Evolutionary conservation across 2,888 invertebrate species (phyloP).

Genomic region (Latheticus oryzae): DNA sequence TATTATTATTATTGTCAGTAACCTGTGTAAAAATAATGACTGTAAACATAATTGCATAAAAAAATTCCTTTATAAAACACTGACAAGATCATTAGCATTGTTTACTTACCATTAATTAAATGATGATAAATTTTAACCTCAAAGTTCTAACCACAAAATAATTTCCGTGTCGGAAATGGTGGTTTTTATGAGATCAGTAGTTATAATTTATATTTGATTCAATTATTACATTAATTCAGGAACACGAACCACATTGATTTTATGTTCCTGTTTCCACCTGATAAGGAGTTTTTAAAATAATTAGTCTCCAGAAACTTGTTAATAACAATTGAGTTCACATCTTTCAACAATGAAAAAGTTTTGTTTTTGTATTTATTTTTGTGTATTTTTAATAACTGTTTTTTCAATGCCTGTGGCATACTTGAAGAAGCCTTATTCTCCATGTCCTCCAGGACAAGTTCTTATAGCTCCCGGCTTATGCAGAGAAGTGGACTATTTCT

Average conservation of each 20-base stretch:
- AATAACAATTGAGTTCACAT: constrained; percentile 21
- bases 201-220: constrained; percentile 41
- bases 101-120: constrained; percentile 13
- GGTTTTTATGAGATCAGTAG: constrained; percentile 41
- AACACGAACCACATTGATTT: constrained; percentile 49
- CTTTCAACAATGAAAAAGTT: constrained; percentile 3
- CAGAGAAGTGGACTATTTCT: constrained; percentile 34
- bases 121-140: too few species aligned
- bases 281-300: constrained; percentile 42
- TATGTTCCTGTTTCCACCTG: constrained; percentile 43
- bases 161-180: constrained; percentile 41
- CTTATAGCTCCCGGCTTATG: constrained; percentile 29
- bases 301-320: constrained; percentile 23
- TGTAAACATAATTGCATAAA: too few species aligned
- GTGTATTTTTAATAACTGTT: constrained; percentile 4
- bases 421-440: constrained; percentile 4
- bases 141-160: constrained; percentile 7
- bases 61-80: constrained; percentile 5
- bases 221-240: constrained; percentile 46
- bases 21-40: too few species aligned
- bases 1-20: too few species aligned
- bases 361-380: background rate
- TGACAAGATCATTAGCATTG: constrained; percentile 20
- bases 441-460: constrained; percentile 38
- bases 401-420: constrained; percentile 21